A percentile compares a stretch with the other conserved stretches of the same genome.
Conservation (phyloP, 2,888 invertebrate genomes). For the Anoplius nigerrimus region DNA sequence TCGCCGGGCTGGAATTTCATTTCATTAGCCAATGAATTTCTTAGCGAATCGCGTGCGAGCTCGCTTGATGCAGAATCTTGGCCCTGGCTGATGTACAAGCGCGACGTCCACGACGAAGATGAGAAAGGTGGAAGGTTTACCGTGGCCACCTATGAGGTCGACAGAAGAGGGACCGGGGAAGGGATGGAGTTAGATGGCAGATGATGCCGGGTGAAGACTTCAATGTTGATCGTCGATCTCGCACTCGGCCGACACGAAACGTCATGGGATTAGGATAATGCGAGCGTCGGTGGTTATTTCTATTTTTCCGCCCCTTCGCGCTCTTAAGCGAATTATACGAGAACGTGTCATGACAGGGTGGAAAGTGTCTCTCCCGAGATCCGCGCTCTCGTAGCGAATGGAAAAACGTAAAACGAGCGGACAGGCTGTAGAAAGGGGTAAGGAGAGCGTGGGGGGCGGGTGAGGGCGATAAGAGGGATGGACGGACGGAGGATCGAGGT, state of each 20-base stretch:
- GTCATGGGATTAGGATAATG: conserved; percentile 34
- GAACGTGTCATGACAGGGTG: not conserved
- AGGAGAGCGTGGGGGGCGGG: not conserved
- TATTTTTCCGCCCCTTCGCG: conserved; percentile 12
- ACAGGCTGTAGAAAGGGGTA: no score
- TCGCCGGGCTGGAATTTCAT: conserved; percentile 57
- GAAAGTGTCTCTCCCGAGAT: not conserved
- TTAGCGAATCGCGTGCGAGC: conserved; percentile 60
- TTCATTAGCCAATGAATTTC: conserved; percentile 64
- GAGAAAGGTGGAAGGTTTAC: conserved; percentile 13
- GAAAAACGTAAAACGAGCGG: no score
- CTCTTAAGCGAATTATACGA: not conserved
- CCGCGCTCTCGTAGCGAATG: not conserved
- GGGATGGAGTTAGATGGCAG: not conserved
- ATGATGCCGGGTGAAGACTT: conserved; percentile 28
- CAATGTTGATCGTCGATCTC: conserved; percentile 24
- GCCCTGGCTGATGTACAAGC: conserved; percentile 41
- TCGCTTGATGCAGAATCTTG: conserved; percentile 38
- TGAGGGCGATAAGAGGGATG: not conserved
- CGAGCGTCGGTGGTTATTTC: conserved; percentile 2
- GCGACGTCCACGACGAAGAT: conserved; percentile 19
- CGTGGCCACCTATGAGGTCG: conserved; percentile 11
- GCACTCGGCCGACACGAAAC: conserved; percentile 39
- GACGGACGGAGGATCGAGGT: not conserved
- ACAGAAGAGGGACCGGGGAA: conserved; percentile 14